Percentiles rank a stretch among this genome's conserved stretches.
These are phyloP conservation scores for Limonius californicus DNA, from an alignment of 1,140 invertebrate genomes.

Conservation along the genomic window DNA sequence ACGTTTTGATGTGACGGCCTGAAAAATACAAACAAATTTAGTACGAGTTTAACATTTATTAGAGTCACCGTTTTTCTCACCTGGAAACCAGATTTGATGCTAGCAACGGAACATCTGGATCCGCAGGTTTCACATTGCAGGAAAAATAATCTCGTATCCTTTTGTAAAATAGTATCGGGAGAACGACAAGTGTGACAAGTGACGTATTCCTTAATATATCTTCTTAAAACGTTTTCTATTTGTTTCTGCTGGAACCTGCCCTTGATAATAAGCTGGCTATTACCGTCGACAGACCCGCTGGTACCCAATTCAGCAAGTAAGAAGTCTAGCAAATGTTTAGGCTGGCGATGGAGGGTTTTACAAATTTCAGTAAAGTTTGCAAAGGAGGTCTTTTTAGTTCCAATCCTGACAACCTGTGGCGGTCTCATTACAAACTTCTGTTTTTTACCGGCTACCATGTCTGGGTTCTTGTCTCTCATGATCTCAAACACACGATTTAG, in stretches of 20 bases:
- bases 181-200: conserved; percentile 99
- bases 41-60: too few relatives aligned
- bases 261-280: conserved; percentile 98
- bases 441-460: conserved; percentile 98
- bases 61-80: too few relatives aligned
- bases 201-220: conserved; percentile 99
- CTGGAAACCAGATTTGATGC: conserved; percentile 99
- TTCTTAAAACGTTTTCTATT: conserved; percentile 97
- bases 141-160: conserved; percentile 98
- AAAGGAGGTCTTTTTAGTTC: conserved; percentile 99
- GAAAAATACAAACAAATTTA: conserved; percentile 43
- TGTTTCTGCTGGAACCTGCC: conserved; percentile 99
- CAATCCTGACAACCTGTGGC: conserved; percentile 96
- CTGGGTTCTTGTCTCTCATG: conserved; percentile 98
- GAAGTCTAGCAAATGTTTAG: conserved; percentile 98
- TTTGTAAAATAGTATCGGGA: conserved; percentile 96
- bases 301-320: conserved; percentile 98
- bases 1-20: conserved; percentile 94
- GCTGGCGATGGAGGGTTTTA: conserved; percentile 89
- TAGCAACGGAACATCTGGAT: conserved; percentile 96
- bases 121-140: conserved; percentile 99
- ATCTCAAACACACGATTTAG: conserved; percentile 96
- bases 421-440: conserved; percentile 99
- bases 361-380: conserved; percentile 97
- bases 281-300: conserved; percentile 88